Base-by-base conservation (phyloP, 2,113 vertebrate genomes). In the Laterallus jamaicensis region DNA sequence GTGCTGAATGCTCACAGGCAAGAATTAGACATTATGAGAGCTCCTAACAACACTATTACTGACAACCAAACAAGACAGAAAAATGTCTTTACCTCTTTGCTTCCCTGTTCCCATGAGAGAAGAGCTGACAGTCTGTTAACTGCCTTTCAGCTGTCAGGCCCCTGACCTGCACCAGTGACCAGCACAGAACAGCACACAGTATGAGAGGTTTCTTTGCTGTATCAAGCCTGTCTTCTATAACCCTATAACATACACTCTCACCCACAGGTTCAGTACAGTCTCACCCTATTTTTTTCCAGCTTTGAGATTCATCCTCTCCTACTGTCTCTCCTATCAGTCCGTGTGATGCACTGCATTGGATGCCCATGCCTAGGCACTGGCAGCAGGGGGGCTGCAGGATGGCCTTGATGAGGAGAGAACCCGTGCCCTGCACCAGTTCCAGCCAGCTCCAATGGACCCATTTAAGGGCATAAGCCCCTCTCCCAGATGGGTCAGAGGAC, bases 401-500 rank as follows among this genome's bases (percentile, higher is more conserved):
- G 3, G 60, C 17, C 58, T 29, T 42, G 42, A 9, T 32, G n/a
- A 79, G 42, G 31, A 35, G 22, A 8, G 7, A 15, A 15, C 2
- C 1, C 24, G 24, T 81, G 39, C 37, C 31, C 31, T 3, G 5
- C 15, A 47, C 6, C 6, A 1, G 10, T 4, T 16, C 12, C 44
- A 82, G 7, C 2, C 1, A 0, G n/a, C 29, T 89, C 28, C 31
- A 56, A 15, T 0, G 1, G 31, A 13, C 50, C 29, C 59, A 8
- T 6, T 1, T 3, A 39, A 22, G 14, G 18, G 9, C 37, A 47
- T 2, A 15, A 44, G 73, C 8, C 13, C 32, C 8, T 4, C 35
- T 39, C 28, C 14, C 50, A 49, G 28, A 11, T 9, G 59, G 52
- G 9, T 47, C 29, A 52, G 35, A 47, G 44, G 44, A 47, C 44